Evolutionary conservation across 2,797 vertebrate species (phyloP), one percentile per base, ranked within the genome.

Genomic region (Alosa sapidissima): DNA sequence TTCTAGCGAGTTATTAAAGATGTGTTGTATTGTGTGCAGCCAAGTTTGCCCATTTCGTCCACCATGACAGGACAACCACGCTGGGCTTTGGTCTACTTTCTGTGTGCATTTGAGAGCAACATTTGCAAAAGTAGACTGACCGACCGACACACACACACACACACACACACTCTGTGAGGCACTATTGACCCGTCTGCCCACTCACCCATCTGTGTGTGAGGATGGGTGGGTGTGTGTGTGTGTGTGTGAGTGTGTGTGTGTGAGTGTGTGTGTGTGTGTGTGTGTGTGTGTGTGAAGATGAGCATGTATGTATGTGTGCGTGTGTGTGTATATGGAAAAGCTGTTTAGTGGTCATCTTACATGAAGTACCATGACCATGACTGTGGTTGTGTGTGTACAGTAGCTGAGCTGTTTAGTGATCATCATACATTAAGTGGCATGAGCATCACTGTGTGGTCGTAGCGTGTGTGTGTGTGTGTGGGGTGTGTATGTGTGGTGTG

Each of bases 321-420:
- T 24, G 2, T 24, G 60, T 24, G n/a, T 65, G 60, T 65, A 2
- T 65, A 19, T 24, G n/a, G 2, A 3, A 3, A 14, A 55, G 54
- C 54, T 55, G 54, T 19, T 55, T 55, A 55, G 14, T 55, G 54
- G 13, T 19, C 16, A 58, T 58, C 16, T 2, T 49, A 5, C 48
- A 49, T 49, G 6, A 49, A 49, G 48, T 49, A 5, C 48, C 48
- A 49, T 49, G 48, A 49, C 0, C 14, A 58, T 9, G 54, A 16
- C 3, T 58, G 16, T 58, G 55, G 3, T 13, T 58, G 55, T 62
- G 19, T 62, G 58, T 65, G 16, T 65, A n/a, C n/a, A n/a, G n/a
- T n/a, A 51, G 78, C 36, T 89, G 88, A 55, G 54, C 54, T 55
- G 54, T 55, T 55, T 16, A 55, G 54, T 55, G 54, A 14, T 55